A percentile compares a stretch with the other conserved stretches of the same genome.
Evolutionary conservation across 2,113 vertebrate species (phyloP).

Genomic region (Cavia porcellus): DNA sequence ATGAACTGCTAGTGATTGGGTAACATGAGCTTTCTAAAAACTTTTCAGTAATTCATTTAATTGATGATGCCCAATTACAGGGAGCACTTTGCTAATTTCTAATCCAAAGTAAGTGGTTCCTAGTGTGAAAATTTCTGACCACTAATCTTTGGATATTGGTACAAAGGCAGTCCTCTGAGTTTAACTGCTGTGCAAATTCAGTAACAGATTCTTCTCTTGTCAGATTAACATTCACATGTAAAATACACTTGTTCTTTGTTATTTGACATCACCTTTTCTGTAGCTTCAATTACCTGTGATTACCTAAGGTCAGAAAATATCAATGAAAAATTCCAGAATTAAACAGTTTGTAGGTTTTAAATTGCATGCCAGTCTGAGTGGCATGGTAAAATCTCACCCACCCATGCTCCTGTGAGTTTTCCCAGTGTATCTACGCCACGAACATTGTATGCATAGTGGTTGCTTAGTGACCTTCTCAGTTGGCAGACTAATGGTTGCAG

Average conservation of each 20-base stretch:
- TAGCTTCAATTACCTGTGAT: neutral
- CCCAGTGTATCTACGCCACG: too few relatives aligned
- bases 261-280: neutral
- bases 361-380: neutral
- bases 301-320: neutral
- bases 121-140: conserved; percentile 24
- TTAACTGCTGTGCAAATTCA: conserved; percentile 14
- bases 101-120: conserved; percentile 22
- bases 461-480: neutral
- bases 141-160: neutral
- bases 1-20: conserved; percentile 11
- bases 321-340: neutral
- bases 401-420: neutral
- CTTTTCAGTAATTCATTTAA: conserved; percentile 21
- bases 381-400: neutral
- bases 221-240: neutral
- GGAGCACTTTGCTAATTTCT: conserved; percentile 40
- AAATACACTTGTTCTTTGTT: neutral
- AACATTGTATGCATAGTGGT: neutral
- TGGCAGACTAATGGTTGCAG: neutral
- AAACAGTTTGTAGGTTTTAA: neutral
- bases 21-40: neutral
- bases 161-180: conserved; percentile 3
- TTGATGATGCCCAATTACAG: neutral
- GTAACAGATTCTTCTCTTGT: neutral